Conservation (phyloP, 2,797 vertebrate species). For the Silurus aristotelis region DNA sequence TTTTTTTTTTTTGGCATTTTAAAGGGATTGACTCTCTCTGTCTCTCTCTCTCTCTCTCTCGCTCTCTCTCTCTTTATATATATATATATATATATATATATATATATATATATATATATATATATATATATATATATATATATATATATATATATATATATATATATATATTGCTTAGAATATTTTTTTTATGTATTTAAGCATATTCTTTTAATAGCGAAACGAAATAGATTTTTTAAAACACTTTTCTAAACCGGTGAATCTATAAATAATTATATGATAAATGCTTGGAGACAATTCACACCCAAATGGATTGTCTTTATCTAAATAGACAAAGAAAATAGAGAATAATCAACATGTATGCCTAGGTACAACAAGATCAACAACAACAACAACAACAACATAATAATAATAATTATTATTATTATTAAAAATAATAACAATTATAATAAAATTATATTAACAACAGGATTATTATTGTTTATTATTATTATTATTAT, state of each 20-base stretch:
- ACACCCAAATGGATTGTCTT: too few relatives aligned
- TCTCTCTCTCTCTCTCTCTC: too few relatives aligned
- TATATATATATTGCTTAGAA: background rate
- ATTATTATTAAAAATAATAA: slow-evolving; percentile 2
- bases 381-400: background rate
- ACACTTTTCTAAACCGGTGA: background rate
- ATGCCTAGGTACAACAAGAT: background rate
- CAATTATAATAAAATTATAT: background rate
- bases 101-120: too few relatives aligned
- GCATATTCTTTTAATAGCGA: background rate
- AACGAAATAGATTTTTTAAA: background rate
- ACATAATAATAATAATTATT: background rate
- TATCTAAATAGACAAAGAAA: background rate
- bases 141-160: too few relatives aligned
- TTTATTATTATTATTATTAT: background rate
- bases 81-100: too few relatives aligned
- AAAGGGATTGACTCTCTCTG: background rate
- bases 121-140: too few relatives aligned
- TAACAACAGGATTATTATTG: background rate
- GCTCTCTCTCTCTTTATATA: too few relatives aligned
- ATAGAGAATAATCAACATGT: slow-evolving; percentile 4
- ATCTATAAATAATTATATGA: background rate
- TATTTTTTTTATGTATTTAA: background rate
- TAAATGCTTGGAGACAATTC: background rate
- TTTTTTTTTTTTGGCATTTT: background rate